phyloP scores from a whole-genome alignment of 2,113 vertebrate genomes.

The Catharus fuscescens region DNA sequence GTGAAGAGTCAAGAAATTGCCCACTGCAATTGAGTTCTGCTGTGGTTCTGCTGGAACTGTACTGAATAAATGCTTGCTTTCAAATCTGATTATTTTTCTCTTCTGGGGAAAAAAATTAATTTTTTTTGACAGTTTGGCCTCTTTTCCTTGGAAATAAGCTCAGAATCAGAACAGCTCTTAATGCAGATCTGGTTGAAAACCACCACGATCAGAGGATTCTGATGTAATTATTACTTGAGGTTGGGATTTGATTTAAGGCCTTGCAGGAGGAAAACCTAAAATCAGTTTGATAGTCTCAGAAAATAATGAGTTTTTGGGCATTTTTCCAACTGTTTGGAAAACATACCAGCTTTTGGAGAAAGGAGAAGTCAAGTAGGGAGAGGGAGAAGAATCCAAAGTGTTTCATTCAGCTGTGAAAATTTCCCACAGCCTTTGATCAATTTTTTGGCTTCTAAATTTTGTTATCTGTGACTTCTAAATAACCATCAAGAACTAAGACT shows the following conservation, averaged over 20 bases:
- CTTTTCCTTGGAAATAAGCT: not conserved
- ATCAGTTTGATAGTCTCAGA: not conserved
- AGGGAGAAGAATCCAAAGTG: not conserved
- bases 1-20: not conserved
- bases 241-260: not conserved
- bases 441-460: not conserved
- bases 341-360: not conserved
- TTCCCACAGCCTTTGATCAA: not conserved
- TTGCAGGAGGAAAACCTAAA: not conserved
- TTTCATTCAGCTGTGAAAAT: not conserved
- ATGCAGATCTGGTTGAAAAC: not conserved
- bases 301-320: not conserved
- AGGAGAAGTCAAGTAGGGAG: not conserved
- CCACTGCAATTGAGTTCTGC: not conserved
- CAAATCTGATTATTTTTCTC: not conserved
- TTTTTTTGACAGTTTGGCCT: not conserved
- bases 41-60: not conserved
- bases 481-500: not conserved
- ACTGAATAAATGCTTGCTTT: not conserved
- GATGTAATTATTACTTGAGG: not conserved
- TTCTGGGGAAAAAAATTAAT: rapidly evolving
- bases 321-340: not conserved
- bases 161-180: not conserved
- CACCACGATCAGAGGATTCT: not conserved
- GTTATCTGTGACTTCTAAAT: not conserved